Percentiles rank a stretch among this genome's conserved stretches.
Conservation (phyloP, 2,113 vertebrate genomes). For the Copsychus sechellarum region DNA sequence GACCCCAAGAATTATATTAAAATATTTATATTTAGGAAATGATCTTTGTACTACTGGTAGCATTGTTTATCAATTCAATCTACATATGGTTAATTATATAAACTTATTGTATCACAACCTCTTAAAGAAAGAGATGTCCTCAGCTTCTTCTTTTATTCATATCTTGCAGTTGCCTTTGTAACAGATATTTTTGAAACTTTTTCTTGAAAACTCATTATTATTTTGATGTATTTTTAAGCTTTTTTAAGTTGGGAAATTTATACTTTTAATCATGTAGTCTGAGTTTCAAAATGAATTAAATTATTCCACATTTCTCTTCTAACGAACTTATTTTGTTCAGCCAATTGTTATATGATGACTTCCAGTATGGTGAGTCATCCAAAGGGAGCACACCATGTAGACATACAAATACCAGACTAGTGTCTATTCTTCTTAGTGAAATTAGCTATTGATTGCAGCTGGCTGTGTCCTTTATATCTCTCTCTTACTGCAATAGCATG, state of each 20-base stretch:
- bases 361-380: neutral
- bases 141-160: neutral
- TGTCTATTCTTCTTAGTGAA: neutral
- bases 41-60: neutral
- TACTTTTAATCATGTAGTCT: neutral
- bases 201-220: neutral
- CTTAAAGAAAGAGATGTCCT: neutral
- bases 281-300: neutral
- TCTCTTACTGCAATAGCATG: neutral
- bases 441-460: constrained; percentile 15
- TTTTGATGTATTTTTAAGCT: neutral
- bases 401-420: neutral
- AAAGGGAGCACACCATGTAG: neutral
- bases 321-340: neutral
- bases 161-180: neutral
- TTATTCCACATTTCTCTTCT: neutral
- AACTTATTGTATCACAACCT: neutral
- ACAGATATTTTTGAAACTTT: neutral
- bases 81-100: neutral
- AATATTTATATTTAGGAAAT: neutral
- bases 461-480: neutral
- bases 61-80: neutral
- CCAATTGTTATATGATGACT: neutral
- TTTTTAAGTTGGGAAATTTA: neutral
- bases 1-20: neutral